Evolutionary conservation across 2,888 invertebrate genomes (phyloP).

Genomic region (Lithophane ornitopus): DNA sequence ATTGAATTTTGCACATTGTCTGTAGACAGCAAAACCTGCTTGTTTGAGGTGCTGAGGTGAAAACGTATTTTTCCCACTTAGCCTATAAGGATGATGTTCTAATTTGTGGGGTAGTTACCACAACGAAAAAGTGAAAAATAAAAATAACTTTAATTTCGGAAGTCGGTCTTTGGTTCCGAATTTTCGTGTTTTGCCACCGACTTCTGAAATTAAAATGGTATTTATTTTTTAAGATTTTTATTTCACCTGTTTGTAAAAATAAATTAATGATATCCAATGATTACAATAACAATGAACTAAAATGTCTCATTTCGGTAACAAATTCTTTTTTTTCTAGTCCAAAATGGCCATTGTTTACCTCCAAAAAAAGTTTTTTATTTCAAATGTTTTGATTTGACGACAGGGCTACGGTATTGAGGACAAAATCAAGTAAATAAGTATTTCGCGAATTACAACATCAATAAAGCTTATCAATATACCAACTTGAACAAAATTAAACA

Average conservation of each 20-base stretch:
- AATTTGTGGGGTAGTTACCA: too few relatives aligned
- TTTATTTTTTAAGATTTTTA: background rate
- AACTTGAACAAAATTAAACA: conserved; percentile 35
- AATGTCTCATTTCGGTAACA: background rate
- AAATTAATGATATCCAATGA: background rate
- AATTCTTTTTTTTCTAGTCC: background rate
- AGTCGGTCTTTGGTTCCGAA: too few relatives aligned
- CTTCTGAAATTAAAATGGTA: too few relatives aligned
- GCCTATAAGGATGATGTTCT: too few relatives aligned
- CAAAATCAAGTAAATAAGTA: conserved; percentile 5
- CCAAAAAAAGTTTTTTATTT: background rate
- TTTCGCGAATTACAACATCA: background rate
- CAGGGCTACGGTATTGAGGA: background rate
- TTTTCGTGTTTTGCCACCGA: too few relatives aligned
- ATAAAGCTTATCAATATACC: conserved; percentile 46
- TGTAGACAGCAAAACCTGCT: too few relatives aligned
- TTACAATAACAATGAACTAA: background rate
- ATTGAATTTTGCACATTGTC: too few relatives aligned
- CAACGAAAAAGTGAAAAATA: too few relatives aligned
- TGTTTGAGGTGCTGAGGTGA: too few relatives aligned
- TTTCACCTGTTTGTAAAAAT: background rate
- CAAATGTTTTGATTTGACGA: background rate
- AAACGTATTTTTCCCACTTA: too few relatives aligned
- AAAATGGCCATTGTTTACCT: background rate
- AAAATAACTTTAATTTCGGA: too few relatives aligned